Evolutionary conservation across 1,140 invertebrate species (phyloP), one percentile per base, ranked within the genome.

Genomic region (Plectus sambesii): DNA sequence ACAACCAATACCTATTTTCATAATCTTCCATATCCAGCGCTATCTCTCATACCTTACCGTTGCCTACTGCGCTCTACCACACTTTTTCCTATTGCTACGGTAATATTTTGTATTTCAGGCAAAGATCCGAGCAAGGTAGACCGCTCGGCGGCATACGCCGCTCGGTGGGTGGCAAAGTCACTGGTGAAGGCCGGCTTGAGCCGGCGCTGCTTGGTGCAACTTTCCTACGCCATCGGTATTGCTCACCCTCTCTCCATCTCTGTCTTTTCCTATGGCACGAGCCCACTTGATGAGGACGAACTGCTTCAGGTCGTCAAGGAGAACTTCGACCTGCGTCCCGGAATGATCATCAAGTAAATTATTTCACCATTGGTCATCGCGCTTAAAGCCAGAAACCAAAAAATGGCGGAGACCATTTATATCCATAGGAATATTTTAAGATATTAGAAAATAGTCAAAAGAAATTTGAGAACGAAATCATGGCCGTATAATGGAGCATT

Each of bases 71-170:
- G n/a, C n/a, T n/a, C n/a, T n/a, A n/a, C n/a, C n/a, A n/a, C n/a
- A n/a, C n/a, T n/a, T n/a, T n/a, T n/a, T n/a, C n/a, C n/a, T n/a
- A n/a, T n/a, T n/a, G n/a, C n/a, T n/a, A n/a, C n/a, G n/a, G n/a
- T n/a, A n/a, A n/a, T n/a, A n/a, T n/a, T n/a, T n/a, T n/a, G n/a
- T n/a, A n/a, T n/a, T n/a, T n/a, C n/a, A n/a, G n/a, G n/a, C 51
- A 93, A 93, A 76, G 88, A 93, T 74, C 87, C 85, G 70, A 87
- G 86, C 26, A 93, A 93, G 72, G 87, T 92, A 25, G 88, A 93
- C 70, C 77, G 88, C 68, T 90, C 86, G 5, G 88, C 85, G 37
- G 88, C 88, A 1, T 93, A 93, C 71, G 87, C 87, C 42, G 86
- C 86, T 24, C 79, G 88, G 63, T 92, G 87, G 87, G 86, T 90